Base-by-base conservation (phyloP, 2,888 invertebrate species). In the Tholera decimalis region DNA sequence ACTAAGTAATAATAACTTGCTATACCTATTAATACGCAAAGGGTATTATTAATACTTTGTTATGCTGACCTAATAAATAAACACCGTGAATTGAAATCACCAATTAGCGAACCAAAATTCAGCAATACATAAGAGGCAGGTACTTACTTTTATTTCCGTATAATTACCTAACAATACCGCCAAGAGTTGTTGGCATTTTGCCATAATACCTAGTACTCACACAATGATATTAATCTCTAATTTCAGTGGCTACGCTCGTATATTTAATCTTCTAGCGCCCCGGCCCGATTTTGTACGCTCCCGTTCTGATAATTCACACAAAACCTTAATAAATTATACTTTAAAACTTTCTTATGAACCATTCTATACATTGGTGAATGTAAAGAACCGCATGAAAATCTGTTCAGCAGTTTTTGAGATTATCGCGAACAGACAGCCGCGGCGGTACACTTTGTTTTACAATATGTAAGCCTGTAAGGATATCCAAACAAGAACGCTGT, bases 101-200 rank as follows among this genome's bases (percentile, higher is more conserved):
- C 20, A 22, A n/a, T n/a, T 15, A 67, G 26, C 6, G 3, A 3
- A 59, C 22, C 39, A 59, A 43, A 58, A 66, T 24, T 28, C 9
- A 47, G 39, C 33, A 41, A 18, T 35, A 28, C 24, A 3, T 30
- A 26, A n/a, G 26, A 41, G 18, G 35, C 18, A 43, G 35, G 68
- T 35, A 67, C 44, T 57, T 37, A 39, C 15, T 30, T 55, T 46
- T 24, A 47, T 37, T 37, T 41, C 49, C 30, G 22, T 35, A 18
- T 50, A 75, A 41, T 20, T 13, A n/a, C 41, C 24, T 39, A 35
- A 76, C 71, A 24, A 39, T 49, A 71, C 22, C 35, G 78, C 56
- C 65, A 50, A 65, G 61, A 66, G 2, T 24, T 35, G 8, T 54
- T 66, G 77, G 63, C 54, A 26, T 18, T 41, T 7, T 28, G 61